Evolutionary conservation across 2,797 vertebrate genomes (phyloP).

Genomic region (Gallinago solitaria): DNA sequence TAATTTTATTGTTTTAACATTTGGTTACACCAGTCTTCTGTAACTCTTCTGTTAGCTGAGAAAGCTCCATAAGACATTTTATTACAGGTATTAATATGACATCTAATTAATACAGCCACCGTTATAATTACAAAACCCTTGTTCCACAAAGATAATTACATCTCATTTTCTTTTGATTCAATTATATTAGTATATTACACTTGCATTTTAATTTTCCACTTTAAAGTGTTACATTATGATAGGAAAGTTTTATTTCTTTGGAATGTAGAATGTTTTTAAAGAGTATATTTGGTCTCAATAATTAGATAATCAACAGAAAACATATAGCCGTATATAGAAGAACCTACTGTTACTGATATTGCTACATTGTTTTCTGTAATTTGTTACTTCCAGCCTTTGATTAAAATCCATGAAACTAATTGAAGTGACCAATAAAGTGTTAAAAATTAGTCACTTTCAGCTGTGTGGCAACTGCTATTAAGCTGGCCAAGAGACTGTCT

Average conservation of each 20-base stretch:
- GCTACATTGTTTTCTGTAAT: neutral
- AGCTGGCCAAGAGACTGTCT: neutral
- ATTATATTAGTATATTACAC: slow-evolving; percentile 53
- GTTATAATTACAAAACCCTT: slow-evolving; percentile 63
- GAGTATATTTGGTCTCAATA: slow-evolving; percentile 1
- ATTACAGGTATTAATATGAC: slow-evolving; percentile 59
- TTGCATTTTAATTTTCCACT: slow-evolving; percentile 59
- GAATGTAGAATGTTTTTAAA: slow-evolving; percentile 42
- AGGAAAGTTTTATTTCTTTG: slow-evolving; percentile 39
- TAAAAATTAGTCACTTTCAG: neutral
- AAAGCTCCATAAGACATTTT: slow-evolving; percentile 37
- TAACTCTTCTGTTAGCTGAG: neutral
- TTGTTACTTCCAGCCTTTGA: neutral
- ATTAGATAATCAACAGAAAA: slow-evolving; percentile 38
- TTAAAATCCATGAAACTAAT: neutral
- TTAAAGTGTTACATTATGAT: slow-evolving; percentile 1
- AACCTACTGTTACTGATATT: accelerated
- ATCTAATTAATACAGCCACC: slow-evolving; percentile 56
- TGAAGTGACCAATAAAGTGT: neutral
- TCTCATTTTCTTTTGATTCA: slow-evolving; percentile 64
- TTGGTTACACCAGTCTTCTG: neutral
- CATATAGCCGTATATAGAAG: neutral
- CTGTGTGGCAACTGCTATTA: neutral
- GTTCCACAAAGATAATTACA: slow-evolving; percentile 66
- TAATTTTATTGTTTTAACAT: slow-evolving; percentile 28